Conservation (phyloP, 2,888 invertebrate species). For the Rapana venosa region DNA sequence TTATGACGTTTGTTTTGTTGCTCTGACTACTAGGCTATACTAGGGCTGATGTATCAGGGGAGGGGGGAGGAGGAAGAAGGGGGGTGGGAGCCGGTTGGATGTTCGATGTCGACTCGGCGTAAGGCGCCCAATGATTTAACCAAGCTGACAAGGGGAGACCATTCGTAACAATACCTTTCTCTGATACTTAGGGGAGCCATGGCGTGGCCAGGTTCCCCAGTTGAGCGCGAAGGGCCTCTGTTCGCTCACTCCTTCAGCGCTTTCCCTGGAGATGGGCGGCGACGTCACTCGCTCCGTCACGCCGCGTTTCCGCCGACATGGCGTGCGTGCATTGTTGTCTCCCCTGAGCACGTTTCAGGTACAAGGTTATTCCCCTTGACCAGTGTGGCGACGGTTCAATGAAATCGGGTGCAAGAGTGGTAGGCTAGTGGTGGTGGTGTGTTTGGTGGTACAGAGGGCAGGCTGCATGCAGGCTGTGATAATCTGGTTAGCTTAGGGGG, state of each 20-base stretch:
- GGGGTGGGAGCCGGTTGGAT: no score
- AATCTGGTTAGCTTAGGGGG: neutral
- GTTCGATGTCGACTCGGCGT: neutral
- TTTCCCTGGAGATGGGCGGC: neutral
- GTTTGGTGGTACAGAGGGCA: no score
- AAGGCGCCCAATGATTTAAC: neutral
- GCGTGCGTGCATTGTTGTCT: constrained; percentile 38
- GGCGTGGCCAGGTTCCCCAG: neutral
- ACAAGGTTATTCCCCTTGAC: constrained; percentile 39
- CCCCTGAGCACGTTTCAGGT: constrained; percentile 31
- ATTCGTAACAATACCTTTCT: constrained; percentile 22
- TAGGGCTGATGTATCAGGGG: no score
- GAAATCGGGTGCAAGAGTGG: neutral
- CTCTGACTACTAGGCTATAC: no score
- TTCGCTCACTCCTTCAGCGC: neutral
- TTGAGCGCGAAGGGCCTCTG: neutral
- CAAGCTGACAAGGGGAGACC: constrained; percentile 19
- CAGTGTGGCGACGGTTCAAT: constrained; percentile 21
- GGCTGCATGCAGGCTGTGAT: neutral
- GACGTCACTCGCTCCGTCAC: constrained; percentile 10
- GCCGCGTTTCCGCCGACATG: constrained; percentile 38
- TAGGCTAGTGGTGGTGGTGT: neutral
- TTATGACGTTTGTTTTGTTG: no score
- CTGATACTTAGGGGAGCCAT: neutral
- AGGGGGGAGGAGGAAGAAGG: no score